Evolutionary conservation across 2,797 vertebrate genomes (phyloP), one percentile per base, ranked within the genome.

Genomic region (Paramormyrops hopkinsi): DNA sequence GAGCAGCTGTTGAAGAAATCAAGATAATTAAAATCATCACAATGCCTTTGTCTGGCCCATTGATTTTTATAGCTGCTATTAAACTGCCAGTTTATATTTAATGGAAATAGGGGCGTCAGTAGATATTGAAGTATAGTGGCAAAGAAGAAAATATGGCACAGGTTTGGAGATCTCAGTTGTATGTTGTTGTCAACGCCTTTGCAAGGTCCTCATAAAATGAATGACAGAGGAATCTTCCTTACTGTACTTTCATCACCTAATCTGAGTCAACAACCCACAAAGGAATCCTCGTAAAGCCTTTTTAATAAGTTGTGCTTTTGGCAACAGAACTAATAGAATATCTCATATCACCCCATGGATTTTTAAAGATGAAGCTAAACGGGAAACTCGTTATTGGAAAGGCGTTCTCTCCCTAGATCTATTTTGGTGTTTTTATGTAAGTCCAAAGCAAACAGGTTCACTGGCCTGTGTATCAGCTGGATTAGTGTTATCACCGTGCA

Each of bases 71-170:
- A 88, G 94, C 73, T 2, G 89, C 90, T 93, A 93, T 93, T 94
- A 94, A 95, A 93, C 92, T 93, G 93, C 92, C 91, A 94, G 92
- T 94, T 96, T 95, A 94, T 94, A 94, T 94, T 94, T 93, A 95
- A 94, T 94, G 93, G 92, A 93, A 93, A 94, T 93, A 91, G 91
- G 91, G 90, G 91, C 94, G 92, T 95, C 93, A 92, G 56, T 87
- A 89, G 41, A 41, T 89, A 90, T 91, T 91, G 91, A 92, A 92
- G 90, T 93, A 92, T 90, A 89, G 90, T 69, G 91, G 88, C 46
- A 88, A 79, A 48, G 62, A 56, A 86, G 87, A 90, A 92, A 92
- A 93, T 93, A 92, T 87, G 86, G 89, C 89, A 87, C 4, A 51
- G 89, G 92, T 92, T 92, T 89, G 69, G 19, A 87, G 91, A 92